Conservation (phyloP, 2,888 invertebrate genomes). For the Brachypterus glaber region DNA sequence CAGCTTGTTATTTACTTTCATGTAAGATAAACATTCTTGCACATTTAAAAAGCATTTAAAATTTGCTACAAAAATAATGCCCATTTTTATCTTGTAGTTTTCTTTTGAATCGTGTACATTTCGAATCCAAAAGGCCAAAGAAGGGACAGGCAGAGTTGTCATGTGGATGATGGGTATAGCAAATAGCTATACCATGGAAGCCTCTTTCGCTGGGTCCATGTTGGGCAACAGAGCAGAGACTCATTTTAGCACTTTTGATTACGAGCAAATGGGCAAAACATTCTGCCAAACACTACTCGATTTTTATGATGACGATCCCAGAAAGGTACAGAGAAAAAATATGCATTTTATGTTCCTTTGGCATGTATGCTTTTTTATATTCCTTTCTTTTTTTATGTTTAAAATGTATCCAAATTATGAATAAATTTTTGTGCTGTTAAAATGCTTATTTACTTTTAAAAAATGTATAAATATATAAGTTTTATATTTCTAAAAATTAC, state of each 20-base stretch:
- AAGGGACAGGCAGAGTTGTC: constrained; percentile 89
- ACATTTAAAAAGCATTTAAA: no score
- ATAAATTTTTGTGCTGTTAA: no score
- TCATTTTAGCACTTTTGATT: constrained; percentile 73
- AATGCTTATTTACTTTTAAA: no score
- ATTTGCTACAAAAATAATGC: not conserved
- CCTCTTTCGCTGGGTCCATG: constrained; percentile 85
- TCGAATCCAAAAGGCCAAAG: constrained; percentile 85
- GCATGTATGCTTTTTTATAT: not conserved
- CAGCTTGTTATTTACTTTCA: no score
- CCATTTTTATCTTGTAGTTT: constrained; percentile 52
- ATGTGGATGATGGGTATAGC: constrained; percentile 93
- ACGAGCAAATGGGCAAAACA: constrained; percentile 73
- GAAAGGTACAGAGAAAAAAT: constrained; percentile 49
- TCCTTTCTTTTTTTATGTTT: no score
- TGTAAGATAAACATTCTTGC: no score
- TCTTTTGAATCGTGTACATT: constrained; percentile 92
- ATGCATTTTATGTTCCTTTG: not conserved
- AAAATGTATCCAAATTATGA: no score
- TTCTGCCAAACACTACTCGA: constrained; percentile 90
- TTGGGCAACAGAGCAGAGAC: constrained; percentile 71
- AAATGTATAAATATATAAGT: no score
- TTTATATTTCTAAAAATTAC: no score
- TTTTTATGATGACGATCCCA: constrained; percentile 78
- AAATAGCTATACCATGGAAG: constrained; percentile 93